Conservation (phyloP, 2,888 invertebrate genomes). For the Coecobrya sp. region DNA sequence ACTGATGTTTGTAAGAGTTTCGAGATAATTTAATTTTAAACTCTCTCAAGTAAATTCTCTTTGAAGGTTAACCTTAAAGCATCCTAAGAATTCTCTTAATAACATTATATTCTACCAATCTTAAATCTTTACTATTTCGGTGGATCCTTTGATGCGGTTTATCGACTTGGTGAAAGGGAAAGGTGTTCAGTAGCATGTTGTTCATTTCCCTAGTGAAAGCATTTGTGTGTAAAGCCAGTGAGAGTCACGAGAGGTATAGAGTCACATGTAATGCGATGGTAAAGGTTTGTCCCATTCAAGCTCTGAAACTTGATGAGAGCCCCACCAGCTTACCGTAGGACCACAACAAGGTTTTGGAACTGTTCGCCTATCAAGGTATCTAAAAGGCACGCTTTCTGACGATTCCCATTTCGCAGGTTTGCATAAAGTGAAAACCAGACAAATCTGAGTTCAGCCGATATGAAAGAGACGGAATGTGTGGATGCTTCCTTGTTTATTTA, state of each 20-base stretch:
- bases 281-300: neutral
- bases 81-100: neutral
- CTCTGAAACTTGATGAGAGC: neutral
- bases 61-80: no score
- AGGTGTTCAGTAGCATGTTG: neutral
- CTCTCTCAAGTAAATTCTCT: neutral
- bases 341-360: neutral
- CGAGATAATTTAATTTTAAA: no score
- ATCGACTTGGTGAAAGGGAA: no score
- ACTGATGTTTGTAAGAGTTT: no score
- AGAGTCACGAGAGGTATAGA: neutral
- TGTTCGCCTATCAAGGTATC: neutral
- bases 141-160: neutral
- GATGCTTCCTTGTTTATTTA: no score
- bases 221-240: neutral
- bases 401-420: no score
- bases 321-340: neutral
- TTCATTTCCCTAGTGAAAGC: neutral
- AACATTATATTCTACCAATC: neutral
- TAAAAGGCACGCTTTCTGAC: no score
- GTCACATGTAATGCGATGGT: neutral
- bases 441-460: no score
- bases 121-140: neutral
- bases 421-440: no score
- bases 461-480: no score